Conservation (phyloP, 2,888 invertebrate species). For the Drosophila subsilvestris region DNA sequence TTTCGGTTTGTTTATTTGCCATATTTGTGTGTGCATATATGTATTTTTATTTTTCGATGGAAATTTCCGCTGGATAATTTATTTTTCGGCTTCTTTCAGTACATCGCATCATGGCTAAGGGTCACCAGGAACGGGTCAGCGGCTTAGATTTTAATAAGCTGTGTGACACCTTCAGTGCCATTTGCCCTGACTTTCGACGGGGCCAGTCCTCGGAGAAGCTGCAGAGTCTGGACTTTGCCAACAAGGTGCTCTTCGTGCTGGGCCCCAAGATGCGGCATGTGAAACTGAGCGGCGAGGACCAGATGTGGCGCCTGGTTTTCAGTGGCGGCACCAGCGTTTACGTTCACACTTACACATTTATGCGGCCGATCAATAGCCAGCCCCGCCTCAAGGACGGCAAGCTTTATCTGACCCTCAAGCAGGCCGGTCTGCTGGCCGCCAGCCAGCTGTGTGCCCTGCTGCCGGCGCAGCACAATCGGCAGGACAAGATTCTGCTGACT, state of each 20-base stretch:
- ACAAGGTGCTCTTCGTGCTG: slow-evolving; percentile 55
- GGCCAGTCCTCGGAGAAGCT: not conserved
- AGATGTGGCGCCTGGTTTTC: slow-evolving; percentile 59
- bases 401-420: slow-evolving; percentile 57
- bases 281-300: slow-evolving; percentile 42
- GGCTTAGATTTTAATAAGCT: slow-evolving; percentile 26
- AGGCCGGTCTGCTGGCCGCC: slow-evolving; percentile 60
- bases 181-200: slow-evolving; percentile 59
- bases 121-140: not conserved
- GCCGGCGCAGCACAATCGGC: slow-evolving; percentile 22
- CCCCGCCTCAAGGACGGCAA: slow-evolving; percentile 51
- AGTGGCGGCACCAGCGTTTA: slow-evolving; percentile 37
- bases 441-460: slow-evolving; percentile 39
- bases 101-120: slow-evolving; percentile 23
- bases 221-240: slow-evolving; percentile 59
- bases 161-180: slow-evolving; percentile 26
- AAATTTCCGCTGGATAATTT: not conserved
- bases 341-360: slow-evolving; percentile 52
- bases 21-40: not conserved
- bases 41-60: not conserved
- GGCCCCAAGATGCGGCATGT: slow-evolving; percentile 52
- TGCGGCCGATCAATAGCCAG: slow-evolving; percentile 45
- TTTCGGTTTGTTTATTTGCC: not conserved
- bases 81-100: not conserved
- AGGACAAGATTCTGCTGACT: slow-evolving; percentile 53